Evolutionary conservation across 2,888 invertebrate species (phyloP).

Genomic region (Orgyia antiqua): DNA sequence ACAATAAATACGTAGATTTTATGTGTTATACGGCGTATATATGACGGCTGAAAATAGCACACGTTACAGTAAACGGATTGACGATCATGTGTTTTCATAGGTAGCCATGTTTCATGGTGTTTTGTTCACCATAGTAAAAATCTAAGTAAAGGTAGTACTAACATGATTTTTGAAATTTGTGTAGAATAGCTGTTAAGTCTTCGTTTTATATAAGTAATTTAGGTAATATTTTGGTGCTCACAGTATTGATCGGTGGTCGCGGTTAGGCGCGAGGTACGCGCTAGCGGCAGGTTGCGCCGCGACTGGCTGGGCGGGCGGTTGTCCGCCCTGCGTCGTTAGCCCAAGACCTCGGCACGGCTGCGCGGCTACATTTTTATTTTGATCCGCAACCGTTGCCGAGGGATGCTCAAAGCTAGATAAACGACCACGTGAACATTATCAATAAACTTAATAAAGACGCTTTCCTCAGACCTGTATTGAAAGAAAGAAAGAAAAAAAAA

Average conservation of each 20-base stretch:
- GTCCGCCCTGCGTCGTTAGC: slow-evolving; percentile 35
- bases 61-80: slow-evolving; percentile 32
- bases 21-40: slow-evolving; percentile 12
- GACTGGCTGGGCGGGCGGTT: slow-evolving; percentile 52
- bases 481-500: no score
- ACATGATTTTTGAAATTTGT: no score
- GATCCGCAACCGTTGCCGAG: slow-evolving; percentile 44
- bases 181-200: slow-evolving; percentile 14
- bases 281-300: slow-evolving; percentile 72
- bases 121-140: slow-evolving; percentile 21
- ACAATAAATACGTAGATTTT: slow-evolving; percentile 17
- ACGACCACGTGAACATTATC: slow-evolving; percentile 44
- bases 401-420: slow-evolving; percentile 35
- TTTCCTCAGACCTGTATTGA: no score
- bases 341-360: slow-evolving; percentile 40
- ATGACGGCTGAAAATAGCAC: slow-evolving; percentile 31
- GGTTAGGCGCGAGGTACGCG: slow-evolving; percentile 48
- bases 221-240: slow-evolving; percentile 31
- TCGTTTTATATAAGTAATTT: slow-evolving; percentile 18
- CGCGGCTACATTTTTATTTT: slow-evolving; percentile 51
- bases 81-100: slow-evolving; percentile 61
- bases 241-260: slow-evolving; percentile 55
- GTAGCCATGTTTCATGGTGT: slow-evolving; percentile 51
- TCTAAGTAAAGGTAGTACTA: no score
- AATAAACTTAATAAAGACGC: slow-evolving; percentile 35